These are phyloP conservation scores for Oscheius myriophilus DNA, from an alignment of 2,888 invertebrate species.

Conservation along the genomic window DNA sequence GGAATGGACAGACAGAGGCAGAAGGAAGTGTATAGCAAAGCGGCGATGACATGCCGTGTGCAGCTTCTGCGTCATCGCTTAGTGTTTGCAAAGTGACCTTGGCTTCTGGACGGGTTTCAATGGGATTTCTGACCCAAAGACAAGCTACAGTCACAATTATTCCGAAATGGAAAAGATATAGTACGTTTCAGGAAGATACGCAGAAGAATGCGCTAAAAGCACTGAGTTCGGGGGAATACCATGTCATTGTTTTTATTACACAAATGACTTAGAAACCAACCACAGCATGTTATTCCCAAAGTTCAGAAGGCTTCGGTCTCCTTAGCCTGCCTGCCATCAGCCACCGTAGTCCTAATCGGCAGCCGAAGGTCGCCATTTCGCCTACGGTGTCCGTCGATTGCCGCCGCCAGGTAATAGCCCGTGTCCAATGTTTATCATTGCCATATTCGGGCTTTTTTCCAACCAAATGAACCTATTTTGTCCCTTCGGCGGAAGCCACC, in stretches of 20 bases:
- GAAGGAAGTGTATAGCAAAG: background rate
- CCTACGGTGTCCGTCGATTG: too few species aligned
- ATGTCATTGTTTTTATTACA: too few species aligned
- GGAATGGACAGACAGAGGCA: slow-evolving; percentile 10
- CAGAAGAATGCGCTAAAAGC: too few species aligned
- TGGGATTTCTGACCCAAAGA: background rate
- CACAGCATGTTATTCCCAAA: background rate
- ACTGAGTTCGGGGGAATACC: too few species aligned
- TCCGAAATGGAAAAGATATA: too few species aligned
- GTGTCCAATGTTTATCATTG: slow-evolving; percentile 31
- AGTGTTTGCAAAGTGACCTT: too few species aligned
- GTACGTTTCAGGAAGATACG: too few species aligned
- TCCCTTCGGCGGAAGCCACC: slow-evolving; percentile 21
- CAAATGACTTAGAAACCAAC: too few species aligned
- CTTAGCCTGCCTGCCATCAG: background rate
- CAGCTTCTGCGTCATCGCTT: too few species aligned
- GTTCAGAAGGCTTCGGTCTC: background rate
- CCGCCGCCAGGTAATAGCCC: slow-evolving; percentile 22
- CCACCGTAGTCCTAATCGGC: background rate
- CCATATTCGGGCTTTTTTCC: slow-evolving; percentile 24
- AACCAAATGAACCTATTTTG: slow-evolving; percentile 25
- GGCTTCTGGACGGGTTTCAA: too few species aligned
- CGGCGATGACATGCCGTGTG: background rate
- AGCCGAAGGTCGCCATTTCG: too few species aligned
- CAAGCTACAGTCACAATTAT: too few species aligned